Percentiles rank a stretch among this genome's conserved stretches.
Conservation (phyloP, 2,113 vertebrate genomes). For the Misgurnus mizolepis region DNA sequence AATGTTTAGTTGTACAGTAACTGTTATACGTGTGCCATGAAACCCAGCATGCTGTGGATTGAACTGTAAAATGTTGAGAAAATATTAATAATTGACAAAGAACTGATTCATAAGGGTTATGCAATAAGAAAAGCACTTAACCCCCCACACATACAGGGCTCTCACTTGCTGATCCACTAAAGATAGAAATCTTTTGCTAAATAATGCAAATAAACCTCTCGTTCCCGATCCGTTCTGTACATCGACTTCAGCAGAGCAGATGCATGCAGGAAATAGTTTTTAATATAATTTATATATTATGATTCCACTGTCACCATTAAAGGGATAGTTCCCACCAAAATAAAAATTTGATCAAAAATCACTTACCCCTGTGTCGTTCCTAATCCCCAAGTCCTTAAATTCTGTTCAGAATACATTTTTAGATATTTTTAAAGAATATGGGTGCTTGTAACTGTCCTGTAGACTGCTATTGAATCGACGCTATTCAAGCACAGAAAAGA, state of each 20-base stretch:
- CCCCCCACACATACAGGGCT: not conserved
- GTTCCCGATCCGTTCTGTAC: constrained; percentile 5
- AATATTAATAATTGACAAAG: constrained; percentile 49
- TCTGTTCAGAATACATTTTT: too few relatives aligned
- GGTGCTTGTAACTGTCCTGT: too few relatives aligned
- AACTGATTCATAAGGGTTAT: constrained; percentile 52
- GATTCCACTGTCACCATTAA: not conserved
- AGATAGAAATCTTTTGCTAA: constrained; percentile 44
- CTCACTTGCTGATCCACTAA: constrained; percentile 18
- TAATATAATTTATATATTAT: not conserved
- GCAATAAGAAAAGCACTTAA: constrained; percentile 44
- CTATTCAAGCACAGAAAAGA: too few relatives aligned
- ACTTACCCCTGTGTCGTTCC: too few relatives aligned
- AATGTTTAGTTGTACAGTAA: not conserved
- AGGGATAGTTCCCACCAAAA: not conserved
- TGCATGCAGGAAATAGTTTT: not conserved
- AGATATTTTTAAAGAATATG: too few relatives aligned
- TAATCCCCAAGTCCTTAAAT: too few relatives aligned
- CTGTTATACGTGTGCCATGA: constrained; percentile 1
- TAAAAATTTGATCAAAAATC: too few relatives aligned
- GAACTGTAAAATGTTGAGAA: constrained; percentile 35
- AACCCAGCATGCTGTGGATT: constrained; percentile 27
- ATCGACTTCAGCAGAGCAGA: constrained; percentile 5
- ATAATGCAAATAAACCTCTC: constrained; percentile 41
- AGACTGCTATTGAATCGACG: too few relatives aligned